A percentile compares a stretch with the other conserved stretches of the same genome.
Evolutionary conservation across 2,888 invertebrate species (phyloP).

Genomic region (Crocallis elinguaria): DNA sequence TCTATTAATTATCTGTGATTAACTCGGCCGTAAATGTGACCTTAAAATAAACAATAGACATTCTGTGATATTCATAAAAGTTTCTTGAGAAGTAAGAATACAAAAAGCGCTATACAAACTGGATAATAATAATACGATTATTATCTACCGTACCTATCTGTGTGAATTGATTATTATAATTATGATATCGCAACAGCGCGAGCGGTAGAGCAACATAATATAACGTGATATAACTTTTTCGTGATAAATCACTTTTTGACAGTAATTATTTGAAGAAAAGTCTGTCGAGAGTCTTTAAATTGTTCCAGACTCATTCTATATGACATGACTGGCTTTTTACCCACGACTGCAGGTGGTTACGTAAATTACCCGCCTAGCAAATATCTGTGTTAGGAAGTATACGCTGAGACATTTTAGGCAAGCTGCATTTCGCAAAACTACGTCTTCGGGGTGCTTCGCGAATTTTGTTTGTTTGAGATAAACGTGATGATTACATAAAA

Average conservation of each 20-base stretch:
- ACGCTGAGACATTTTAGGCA: constrained; percentile 35
- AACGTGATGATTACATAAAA: constrained; percentile 8
- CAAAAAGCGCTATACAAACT: no score
- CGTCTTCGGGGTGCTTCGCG: constrained; percentile 22
- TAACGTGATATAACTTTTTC: constrained; percentile 10
- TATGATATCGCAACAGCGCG: background rate
- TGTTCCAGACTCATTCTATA: constrained; percentile 19
- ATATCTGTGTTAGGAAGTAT: constrained; percentile 32
- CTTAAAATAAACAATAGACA: background rate
- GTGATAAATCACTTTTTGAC: constrained; percentile 26
- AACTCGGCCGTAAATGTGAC: no score
- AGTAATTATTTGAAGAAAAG: constrained; percentile 21
- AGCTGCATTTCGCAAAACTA: constrained; percentile 33
- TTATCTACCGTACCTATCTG: no score
- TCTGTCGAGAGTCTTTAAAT: constrained; percentile 9
- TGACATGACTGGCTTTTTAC: constrained; percentile 32
- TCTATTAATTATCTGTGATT: no score
- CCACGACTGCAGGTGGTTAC: constrained; percentile 28
- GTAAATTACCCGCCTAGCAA: constrained; percentile 28
- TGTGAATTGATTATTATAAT: no score
- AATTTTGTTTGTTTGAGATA: constrained; percentile 18
- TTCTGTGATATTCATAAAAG: background rate
- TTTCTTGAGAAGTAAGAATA: no score
- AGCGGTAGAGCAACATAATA: background rate
- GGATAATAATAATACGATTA: no score